Base-by-base conservation (phyloP, 2,113 vertebrate genomes). In the Hippoglossus stenolepis region DNA sequence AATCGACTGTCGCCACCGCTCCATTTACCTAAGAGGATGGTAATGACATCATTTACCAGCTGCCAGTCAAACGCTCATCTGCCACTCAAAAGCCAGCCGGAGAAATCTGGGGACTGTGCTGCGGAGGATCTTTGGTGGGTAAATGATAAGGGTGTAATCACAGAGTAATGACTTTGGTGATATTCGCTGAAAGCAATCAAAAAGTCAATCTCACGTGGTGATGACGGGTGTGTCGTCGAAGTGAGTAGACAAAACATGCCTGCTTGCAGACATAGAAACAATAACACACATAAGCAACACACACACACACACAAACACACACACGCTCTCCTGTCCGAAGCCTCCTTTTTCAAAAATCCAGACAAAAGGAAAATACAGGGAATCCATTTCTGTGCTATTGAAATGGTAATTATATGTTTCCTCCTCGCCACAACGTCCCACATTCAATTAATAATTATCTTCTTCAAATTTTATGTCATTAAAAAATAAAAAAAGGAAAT, bases 21-120 rank as follows among this genome's bases (percentile, higher is more conserved):
- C 68, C 72, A 74, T 85, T 90, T 82, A 70, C 79, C 84, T 77
- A 84, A 78, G 74, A 84, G 67, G 45, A 76, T 69, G 77, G 73
- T 80, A 87, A 82, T 84, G 70, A 86, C 81, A 92, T 91, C 49
- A 78, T 90, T 87, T 86, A 90, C 65, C 79, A 83, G 77, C 86
- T 83, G 88, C 79, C 90, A 77, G 63, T 91, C 90, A 91, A 68
- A 70, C 2, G 62, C 69, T 70, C 65, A 68, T 26, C 83, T 6
- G 18, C 74, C 70, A 84, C 73, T 80, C 75, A 65, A 28, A 69
- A 51, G 65, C 35, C 17, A 5, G 59, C 53, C 8, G 26, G 59
- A 3, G 62, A 77, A 71, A 81, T 73, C 59, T 58, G 80, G 73
- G 26, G 70, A 73, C 64, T 49, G 76, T 71, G 59, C 60, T 40